phyloP scores from a whole-genome alignment of 2,888 invertebrate species.

The Phasia obesa region DNA sequence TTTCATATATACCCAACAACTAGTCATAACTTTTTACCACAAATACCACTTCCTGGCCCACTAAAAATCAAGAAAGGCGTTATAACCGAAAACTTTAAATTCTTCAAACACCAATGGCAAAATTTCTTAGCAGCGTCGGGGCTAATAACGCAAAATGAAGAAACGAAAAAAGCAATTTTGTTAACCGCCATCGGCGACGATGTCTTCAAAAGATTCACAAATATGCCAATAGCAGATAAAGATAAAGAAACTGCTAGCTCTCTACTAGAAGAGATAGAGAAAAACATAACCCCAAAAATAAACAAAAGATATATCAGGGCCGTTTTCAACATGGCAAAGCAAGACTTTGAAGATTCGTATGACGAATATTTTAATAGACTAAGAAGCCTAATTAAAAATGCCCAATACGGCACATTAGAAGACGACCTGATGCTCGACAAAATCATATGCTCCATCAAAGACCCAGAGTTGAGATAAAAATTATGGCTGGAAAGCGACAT shows the following conservation, averaged over 20 bases:
- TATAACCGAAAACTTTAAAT: constrained; percentile 19
- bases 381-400: constrained; percentile 3
- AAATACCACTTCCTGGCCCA: constrained; percentile 23
- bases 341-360: constrained; percentile 6
- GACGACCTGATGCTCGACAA: constrained; percentile 26
- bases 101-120: constrained; percentile 19
- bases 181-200: constrained; percentile 26
- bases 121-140: constrained; percentile 18
- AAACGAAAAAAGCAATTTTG: constrained; percentile 31
- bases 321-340: constrained; percentile 28
- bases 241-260: not conserved
- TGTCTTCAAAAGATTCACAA: constrained; percentile 16
- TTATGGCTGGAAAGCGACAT: constrained; percentile 27
- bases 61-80: constrained; percentile 15
- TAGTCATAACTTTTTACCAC: constrained; percentile 10
- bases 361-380: constrained; percentile 23
- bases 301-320: constrained; percentile 35
- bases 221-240: constrained; percentile 32
- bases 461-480: constrained; percentile 7
- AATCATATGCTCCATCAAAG: constrained; percentile 39
- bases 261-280: constrained; percentile 21
- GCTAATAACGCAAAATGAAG: constrained; percentile 16
- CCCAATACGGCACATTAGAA: constrained; percentile 7
- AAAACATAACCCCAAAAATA: constrained; percentile 5
- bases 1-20: too few relatives aligned